Evolutionary conservation across 1,140 invertebrate genomes (phyloP).

Genomic region (Cydia splendana): DNA sequence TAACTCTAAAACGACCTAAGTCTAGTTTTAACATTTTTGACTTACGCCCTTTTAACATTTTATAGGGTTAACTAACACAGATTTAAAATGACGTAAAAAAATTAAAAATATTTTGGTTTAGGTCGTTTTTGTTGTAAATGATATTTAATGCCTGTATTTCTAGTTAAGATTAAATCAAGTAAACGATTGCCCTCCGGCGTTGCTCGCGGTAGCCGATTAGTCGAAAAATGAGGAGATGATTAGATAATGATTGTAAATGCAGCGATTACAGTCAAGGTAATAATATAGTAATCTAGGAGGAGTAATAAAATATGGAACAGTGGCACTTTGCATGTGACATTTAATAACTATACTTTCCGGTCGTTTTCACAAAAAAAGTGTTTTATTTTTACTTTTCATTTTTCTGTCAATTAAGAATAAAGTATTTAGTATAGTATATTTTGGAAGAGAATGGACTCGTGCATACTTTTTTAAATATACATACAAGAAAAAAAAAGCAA

Average conservation of each 20-base stretch:
- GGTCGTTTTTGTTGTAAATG: not conserved
- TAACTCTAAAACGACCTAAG: not conserved
- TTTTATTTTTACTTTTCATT: too few species aligned
- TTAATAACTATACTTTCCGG: not conserved
- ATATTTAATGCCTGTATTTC: not conserved
- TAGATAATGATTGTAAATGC: slow-evolving; percentile 7
- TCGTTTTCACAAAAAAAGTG: too few species aligned
- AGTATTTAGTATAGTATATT: too few species aligned
- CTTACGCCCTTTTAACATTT: not conserved
- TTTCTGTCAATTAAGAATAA: too few species aligned
- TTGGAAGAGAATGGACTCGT: too few species aligned
- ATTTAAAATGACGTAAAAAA: not conserved
- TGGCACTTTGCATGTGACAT: not conserved
- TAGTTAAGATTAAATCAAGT: slow-evolving; percentile 10
- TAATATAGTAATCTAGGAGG: not conserved
- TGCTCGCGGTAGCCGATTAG: slow-evolving; percentile 6
- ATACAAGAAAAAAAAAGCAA: too few species aligned
- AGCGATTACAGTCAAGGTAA: not conserved
- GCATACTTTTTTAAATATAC: too few species aligned
- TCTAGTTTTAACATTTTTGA: not conserved
- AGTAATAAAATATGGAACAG: not conserved
- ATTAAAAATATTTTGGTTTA: not conserved
- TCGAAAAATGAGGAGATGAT: not conserved
- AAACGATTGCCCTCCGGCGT: slow-evolving; percentile 2
- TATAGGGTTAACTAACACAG: not conserved